Base-by-base conservation (phyloP, 2,888 invertebrate genomes). In the Amblyjoppa fuscipennis region DNA sequence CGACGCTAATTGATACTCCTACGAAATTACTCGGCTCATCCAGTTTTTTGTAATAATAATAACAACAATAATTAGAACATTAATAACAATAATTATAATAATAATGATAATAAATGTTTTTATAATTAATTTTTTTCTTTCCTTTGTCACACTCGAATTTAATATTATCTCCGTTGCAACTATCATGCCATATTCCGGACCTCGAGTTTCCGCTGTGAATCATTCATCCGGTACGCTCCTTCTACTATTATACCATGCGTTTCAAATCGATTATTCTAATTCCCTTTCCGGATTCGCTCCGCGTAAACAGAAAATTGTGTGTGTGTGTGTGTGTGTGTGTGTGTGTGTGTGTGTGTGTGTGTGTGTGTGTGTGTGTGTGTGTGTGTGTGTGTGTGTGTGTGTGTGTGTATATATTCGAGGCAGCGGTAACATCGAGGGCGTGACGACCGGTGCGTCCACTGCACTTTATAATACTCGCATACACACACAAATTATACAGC, bases 231-330 rank as follows among this genome's bases (percentile, higher is more conserved):
- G 66, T 59, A 53, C 70, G 76, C 75, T 64, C 73, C 79, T 74
- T 75, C 68, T 68, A 7, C 59, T 59, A 76, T 84, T 73, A 68
- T 51, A 80, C 59, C 68, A 49, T 71, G 73, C 73, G 59, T 70
- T 78, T 64, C 73, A 56, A 84, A 84, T 84, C 77, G 84, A 84
- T 81, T 78, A 84, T 84, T 81, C 69, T 81, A 84, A 84, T 81
- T 84, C 77, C 20, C 64, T 76, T 80, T 68, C 66, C 74, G 77
- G 81, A 78, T 84, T 81, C 64, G 81, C 74, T 74, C 28, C 69
- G 34, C 59, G 53, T 28, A 64, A 16, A 34, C 16, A 64, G 28
- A 64, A 64, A 64, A 34, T 64, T 31, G 64, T 16, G 6, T n/a
- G 16, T 28, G 28, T 59, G 41, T 41, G 11, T 20, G 20, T 20